Base-by-base conservation (phyloP, 2,888 invertebrate species). In the Trichacis sp. region DNA sequence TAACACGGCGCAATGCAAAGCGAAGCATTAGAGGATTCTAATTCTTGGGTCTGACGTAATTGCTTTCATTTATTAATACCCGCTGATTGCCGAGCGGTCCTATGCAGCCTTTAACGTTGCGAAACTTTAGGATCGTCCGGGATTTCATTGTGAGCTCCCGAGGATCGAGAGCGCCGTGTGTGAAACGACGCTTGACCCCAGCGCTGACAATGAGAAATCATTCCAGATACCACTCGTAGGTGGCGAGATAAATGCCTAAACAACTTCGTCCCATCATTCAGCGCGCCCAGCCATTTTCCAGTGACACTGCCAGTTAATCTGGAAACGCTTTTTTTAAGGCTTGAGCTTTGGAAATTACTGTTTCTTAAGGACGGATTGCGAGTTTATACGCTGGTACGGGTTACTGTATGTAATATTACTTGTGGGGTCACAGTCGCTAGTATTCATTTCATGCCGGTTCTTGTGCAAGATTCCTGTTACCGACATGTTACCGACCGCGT, bases 21-120 rank as follows among this genome's bases (percentile, higher is more conserved):
- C 42, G 42, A 17, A 11, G 43, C 43, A 19, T 43, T 43, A 18
- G 17, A 43, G 18, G 43, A 17, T 4, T 43, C 19, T 18, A 17
- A 43, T 17, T 19, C 43, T 2, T 19, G 19, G 36, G 17, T 17
- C 12, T 55, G 47, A 55, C 30, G 48, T 55, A 55, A 55, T 18
- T 55, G 55, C 55, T 55, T 55, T 55, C 55, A 47, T 55, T 51
- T 40, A 48, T 48, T 48, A 48, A 47, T 48, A 48, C 47, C 38
- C 55, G 55, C 42, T 55, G 55, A 55, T 55, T 55, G 55, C 55
- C 33, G 45, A 47, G 55, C 55, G 42, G 48, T 48, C 38, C 38
- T n/a, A n/a, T 38, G 17, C 46, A 20, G 14, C 8, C 40, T 3
- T n/a, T 11, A 18, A 2, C 43, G 18, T 43, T 43, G 19, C n/a